These are phyloP conservation scores for Cyprinodon brontotheroides DNA, from an alignment of 2,113 vertebrate genomes.

Conservation along the genomic window DNA sequence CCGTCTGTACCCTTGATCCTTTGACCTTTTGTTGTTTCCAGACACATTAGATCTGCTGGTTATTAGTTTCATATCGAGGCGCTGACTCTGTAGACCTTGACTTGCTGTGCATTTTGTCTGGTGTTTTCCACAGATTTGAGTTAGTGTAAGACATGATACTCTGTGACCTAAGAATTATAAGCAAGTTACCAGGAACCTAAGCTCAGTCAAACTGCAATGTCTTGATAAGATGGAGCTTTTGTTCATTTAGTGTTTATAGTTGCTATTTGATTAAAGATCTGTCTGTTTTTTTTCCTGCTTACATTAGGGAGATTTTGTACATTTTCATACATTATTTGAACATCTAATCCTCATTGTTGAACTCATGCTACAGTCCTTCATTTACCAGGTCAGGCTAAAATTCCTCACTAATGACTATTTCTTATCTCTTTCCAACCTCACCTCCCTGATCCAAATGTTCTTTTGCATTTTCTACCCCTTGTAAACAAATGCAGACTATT, in stretches of 20 bases:
- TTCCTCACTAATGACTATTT: conserved; percentile 44
- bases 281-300: too few species aligned
- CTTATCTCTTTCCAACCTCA: conserved; percentile 46
- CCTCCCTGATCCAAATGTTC: conserved; percentile 40
- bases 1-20: not conserved
- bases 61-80: conserved; percentile 1
- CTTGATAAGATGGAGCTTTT: not conserved
- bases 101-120: not conserved
- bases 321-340: too few species aligned
- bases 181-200: not conserved
- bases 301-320: too few species aligned
- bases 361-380: conserved; percentile 5
- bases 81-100: not conserved
- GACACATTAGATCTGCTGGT: conserved; percentile 2
- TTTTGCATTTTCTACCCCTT: conserved; percentile 26
- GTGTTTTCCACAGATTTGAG: not conserved
- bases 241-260: not conserved
- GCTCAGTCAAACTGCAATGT: too few species aligned
- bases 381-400: conserved; percentile 17
- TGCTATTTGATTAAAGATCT: too few species aligned
- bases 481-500: conserved; percentile 21
- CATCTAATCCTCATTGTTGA: not conserved
- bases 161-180: not conserved
- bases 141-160: not conserved
- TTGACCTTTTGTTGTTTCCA: not conserved